Conservation (phyloP, 2,113 vertebrate genomes). For the Illadopsis cleaveri region DNA sequence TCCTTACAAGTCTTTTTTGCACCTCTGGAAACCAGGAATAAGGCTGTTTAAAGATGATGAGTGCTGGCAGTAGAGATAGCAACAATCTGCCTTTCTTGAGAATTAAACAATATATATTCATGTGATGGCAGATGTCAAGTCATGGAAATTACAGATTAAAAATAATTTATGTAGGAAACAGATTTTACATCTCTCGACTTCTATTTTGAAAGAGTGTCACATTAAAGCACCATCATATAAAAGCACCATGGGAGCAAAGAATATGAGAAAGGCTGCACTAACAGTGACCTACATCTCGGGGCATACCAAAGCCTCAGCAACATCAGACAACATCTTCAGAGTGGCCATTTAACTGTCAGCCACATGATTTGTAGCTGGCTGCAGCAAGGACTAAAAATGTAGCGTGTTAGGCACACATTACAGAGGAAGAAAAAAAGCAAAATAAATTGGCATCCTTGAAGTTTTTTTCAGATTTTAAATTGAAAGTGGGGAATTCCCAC, state of each 20-base stretch:
- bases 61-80: neutral
- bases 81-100: conserved; percentile 2
- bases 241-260: conserved; percentile 28
- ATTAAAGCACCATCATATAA: conserved; percentile 36
- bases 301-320: conserved; percentile 18
- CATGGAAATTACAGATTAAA: conserved; percentile 46
- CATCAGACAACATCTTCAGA: conserved; percentile 32
- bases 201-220: conserved; percentile 44
- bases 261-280: conserved; percentile 10
- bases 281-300: conserved; percentile 50
- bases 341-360: conserved; percentile 56
- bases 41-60: neutral
- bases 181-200: conserved; percentile 7
- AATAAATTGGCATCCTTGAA: neutral
- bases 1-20: neutral
- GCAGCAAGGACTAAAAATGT: neutral
- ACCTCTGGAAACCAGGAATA: conserved; percentile 9
- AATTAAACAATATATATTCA: neutral
- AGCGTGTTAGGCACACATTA: neutral
- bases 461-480: neutral
- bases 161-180: conserved; percentile 36
- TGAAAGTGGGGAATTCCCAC: neutral
- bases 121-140: conserved; percentile 43
- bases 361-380: conserved; percentile 14
- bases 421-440: neutral